phyloP scores from a whole-genome alignment of 2,797 vertebrate genomes.

The Furcifer pardalis region DNA sequence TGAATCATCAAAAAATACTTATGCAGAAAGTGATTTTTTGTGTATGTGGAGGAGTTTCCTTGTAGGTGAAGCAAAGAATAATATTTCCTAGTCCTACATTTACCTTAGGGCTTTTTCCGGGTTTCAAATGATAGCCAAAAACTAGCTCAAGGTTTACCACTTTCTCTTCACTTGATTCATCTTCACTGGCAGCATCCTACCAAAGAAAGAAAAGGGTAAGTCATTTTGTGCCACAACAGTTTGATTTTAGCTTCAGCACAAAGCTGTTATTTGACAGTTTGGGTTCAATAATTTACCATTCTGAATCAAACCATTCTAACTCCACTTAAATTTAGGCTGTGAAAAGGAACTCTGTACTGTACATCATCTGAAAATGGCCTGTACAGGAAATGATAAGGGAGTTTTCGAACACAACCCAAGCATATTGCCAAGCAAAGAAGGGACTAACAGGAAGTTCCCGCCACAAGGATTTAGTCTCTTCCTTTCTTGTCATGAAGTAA shows the following conservation, averaged over 20 bases:
- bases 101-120: slow-evolving; percentile 88
- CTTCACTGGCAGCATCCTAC: slow-evolving; percentile 75
- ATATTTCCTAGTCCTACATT: not conserved
- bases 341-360: slow-evolving; percentile 29
- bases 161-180: slow-evolving; percentile 79
- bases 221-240: slow-evolving; percentile 7
- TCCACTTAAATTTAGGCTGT: not conserved
- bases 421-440: not conserved
- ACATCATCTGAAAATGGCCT: not conserved
- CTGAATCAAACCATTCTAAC: not conserved
- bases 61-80: not conserved
- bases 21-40: slow-evolving; percentile 7
- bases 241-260: not conserved
- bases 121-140: slow-evolving; percentile 96
- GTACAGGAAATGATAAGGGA: slow-evolving; percentile 31
- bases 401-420: not conserved
- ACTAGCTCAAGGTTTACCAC: slow-evolving; percentile 87
- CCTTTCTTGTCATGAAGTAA: not conserved
- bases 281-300: not conserved
- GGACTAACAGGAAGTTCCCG: not conserved
- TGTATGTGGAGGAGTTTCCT: not conserved
- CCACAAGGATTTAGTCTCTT: not conserved
- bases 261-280: not conserved
- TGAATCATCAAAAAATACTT: slow-evolving; percentile 14
- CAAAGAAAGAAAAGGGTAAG: slow-evolving; percentile 43